Conservation (phyloP, 2,113 vertebrate genomes). For the Myrmophylax atrothorax region DNA sequence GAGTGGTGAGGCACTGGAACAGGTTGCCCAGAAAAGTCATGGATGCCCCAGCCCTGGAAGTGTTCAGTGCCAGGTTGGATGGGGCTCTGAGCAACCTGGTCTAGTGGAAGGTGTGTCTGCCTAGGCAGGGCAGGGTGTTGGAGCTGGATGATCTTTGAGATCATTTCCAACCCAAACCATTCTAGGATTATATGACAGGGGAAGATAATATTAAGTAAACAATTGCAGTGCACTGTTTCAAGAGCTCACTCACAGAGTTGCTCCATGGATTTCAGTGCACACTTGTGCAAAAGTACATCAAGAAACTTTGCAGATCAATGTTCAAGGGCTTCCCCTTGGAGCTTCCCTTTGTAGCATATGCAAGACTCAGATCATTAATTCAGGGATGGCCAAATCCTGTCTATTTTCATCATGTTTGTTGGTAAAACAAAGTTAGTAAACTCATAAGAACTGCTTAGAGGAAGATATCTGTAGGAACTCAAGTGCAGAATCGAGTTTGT, state of each 20-base stretch:
- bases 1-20: not conserved
- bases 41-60: not conserved
- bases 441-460: not conserved
- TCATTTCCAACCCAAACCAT: not conserved
- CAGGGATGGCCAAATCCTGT: not conserved
- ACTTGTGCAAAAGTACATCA: not conserved
- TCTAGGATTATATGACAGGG: not conserved
- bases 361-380: not conserved
- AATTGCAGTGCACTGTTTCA: not conserved
- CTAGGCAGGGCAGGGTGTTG: too few relatives aligned
- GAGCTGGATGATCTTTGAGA: not conserved
- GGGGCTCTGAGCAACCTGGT: not conserved
- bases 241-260: not conserved
- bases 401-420: not conserved
- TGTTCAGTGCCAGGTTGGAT: not conserved
- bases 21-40: not conserved
- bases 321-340: not conserved
- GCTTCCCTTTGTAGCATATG: not conserved
- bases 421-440: not conserved
- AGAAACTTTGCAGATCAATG: not conserved
- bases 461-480: not conserved
- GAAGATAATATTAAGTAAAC: not conserved
- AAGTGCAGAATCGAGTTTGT: not conserved
- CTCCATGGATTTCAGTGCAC: not conserved
- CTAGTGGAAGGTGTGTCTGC: not conserved